Percentiles rank a stretch among this genome's conserved stretches.
These are phyloP conservation scores for Drosophila affinis DNA, from an alignment of 2,888 invertebrate genomes.

Conservation along the genomic window DNA sequence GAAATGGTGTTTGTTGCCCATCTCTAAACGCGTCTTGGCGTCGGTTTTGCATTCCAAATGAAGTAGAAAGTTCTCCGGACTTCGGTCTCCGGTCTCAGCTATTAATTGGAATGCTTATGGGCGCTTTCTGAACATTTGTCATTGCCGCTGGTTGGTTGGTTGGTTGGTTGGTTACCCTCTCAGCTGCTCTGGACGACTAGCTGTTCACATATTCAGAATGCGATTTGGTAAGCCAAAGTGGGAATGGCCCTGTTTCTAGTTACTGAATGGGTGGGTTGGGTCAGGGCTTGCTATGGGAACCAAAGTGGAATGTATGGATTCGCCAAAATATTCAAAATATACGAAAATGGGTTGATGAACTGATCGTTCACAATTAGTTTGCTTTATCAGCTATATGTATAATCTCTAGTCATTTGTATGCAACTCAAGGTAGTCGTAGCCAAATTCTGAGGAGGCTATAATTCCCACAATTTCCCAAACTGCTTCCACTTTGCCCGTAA, in stretches of 20 bases:
- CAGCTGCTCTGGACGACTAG: background rate
- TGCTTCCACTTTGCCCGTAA: background rate
- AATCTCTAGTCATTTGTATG: background rate
- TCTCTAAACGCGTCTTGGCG: conserved; percentile 1
- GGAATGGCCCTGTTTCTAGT: conserved; percentile 21
- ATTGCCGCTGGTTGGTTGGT: background rate
- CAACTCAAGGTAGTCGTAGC: background rate
- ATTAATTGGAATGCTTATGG: conserved; percentile 62
- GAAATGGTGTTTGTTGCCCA: background rate
- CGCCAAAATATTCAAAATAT: background rate
- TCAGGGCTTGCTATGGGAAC: conserved; percentile 6
- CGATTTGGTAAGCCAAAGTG: conserved; percentile 28
- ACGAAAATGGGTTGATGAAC: conserved; percentile 11
- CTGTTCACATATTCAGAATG: conserved; percentile 52
- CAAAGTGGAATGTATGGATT: conserved; percentile 9
- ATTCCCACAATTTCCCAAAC: conserved; percentile 38
- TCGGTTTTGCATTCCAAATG: conserved; percentile 69
- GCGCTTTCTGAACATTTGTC: conserved; percentile 51
- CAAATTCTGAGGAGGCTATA: background rate
- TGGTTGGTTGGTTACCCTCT: background rate
- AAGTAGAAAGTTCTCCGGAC: conserved; percentile 71
- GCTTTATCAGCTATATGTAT: background rate
- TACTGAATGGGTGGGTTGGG: background rate
- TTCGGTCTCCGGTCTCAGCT: conserved; percentile 31
- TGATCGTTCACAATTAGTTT: background rate